phyloP scores from a whole-genome alignment of 2,888 invertebrate genomes.

The Leptinotarsa peninsularis region DNA sequence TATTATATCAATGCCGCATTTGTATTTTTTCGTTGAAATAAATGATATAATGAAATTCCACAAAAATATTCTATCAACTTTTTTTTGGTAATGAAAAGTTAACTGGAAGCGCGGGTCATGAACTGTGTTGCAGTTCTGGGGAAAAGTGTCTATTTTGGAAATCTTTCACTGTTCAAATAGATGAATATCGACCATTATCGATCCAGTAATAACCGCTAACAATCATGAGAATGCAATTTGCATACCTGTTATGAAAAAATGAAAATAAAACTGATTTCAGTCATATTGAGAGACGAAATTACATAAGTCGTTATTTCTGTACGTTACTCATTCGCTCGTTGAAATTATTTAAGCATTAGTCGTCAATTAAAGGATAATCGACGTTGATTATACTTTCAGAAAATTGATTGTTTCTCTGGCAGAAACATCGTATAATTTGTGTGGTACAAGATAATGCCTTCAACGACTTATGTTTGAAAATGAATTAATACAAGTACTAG shows the following conservation, averaged over 20 bases:
- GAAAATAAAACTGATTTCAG: background rate
- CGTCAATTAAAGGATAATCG: conserved; percentile 26
- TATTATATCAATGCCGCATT: too few species aligned
- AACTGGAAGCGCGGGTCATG: too few species aligned
- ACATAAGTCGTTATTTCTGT: conserved; percentile 28
- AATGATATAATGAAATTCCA: too few species aligned
- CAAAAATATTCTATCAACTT: too few species aligned
- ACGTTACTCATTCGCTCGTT: conserved; percentile 29
- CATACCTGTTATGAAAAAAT: background rate
- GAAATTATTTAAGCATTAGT: conserved; percentile 32
- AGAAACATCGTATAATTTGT: conserved; percentile 11
- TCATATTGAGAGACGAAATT: conserved; percentile 20
- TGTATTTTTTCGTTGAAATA: too few species aligned
- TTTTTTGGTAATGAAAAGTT: too few species aligned
- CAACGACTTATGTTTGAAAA: background rate
- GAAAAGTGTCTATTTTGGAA: too few species aligned
- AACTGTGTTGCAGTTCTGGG: too few species aligned
- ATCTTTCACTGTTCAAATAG: too few species aligned
- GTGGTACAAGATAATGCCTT: conserved; percentile 15
- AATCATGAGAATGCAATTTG: background rate
- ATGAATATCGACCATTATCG: too few species aligned
- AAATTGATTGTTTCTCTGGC: conserved; percentile 16
- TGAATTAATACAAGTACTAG: background rate
- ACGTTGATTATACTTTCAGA: conserved; percentile 7
- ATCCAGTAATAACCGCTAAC: background rate